Evolutionary conservation across 1,140 invertebrate genomes (phyloP), one percentile per base, ranked within the genome.

Genomic region (Drosophila leontia): DNA sequence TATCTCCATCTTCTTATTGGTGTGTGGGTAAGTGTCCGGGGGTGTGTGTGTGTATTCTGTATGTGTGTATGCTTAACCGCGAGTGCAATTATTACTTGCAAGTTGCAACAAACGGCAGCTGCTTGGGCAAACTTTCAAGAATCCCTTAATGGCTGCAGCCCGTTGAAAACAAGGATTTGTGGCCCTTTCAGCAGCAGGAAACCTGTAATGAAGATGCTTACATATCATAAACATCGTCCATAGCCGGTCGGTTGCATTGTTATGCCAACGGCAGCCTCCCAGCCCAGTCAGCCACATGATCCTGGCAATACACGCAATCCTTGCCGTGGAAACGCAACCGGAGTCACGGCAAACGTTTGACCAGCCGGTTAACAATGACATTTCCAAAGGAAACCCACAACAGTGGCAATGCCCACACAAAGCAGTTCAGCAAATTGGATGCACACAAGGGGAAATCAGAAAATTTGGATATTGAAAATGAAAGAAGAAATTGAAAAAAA

Each of bases 1-100:
- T 37, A 47, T 45, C n/a, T 70, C 41, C 45, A 65, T 62, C 44
- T 26, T 15, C 53, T n/a, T 26, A 23, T 26, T 23, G 11, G 23
- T 61, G 56, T 26, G 15, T 32, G 12, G 17, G 35, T 61, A 12
- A n/a, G 15, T n/a, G 48, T 42, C 23, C 23, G 11, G 41, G 63
- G 32, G 15, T 58, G 42, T 75, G 37, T 5, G 19, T 57, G 35
- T 45, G 39, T 15, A 15, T 44, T 48, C 29, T 26, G 34, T 9
- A 19, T 50, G 62, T 57, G 56, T 57, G 29, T 57, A 29, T 79
- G 68, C 70, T 59, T 70, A 76, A 78, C 75, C 82, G 62, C 67
- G 37, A 79, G 71, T 75, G 72, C 61, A 88, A 84, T 87, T 80
- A 88, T 84, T 83, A 88, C 84, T 88, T 75, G 72, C 72, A 79